Evolutionary conservation across 2,888 invertebrate species (phyloP), one percentile per base, ranked within the genome.

Genomic region (Cactoblastis cactorum): DNA sequence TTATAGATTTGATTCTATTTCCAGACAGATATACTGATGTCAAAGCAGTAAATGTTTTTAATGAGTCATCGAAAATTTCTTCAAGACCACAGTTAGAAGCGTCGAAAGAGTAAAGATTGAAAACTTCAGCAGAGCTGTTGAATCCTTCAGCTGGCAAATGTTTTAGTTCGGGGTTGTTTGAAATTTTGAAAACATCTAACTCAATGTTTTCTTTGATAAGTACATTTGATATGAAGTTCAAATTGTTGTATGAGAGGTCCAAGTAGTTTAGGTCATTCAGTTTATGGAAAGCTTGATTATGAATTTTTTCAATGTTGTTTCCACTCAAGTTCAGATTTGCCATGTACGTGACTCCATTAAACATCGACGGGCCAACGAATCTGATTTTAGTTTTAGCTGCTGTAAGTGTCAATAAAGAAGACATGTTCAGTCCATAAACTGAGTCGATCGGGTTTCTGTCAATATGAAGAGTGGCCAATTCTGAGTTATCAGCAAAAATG

Each of bases 11-110:
- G 52, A 91, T 91, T 62, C 90, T 91, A 69, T 96, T 96, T 66
- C 91, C 91, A 15, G 94, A 91, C 24, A 95, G 82, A 69, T 93
- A 92, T 43, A 95, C 80, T 1, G 91, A 92, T 1, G 92, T 91
- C 59, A 96, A 73, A 33, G 92, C 92, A 1, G 94, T 93, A 92
- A 96, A 94, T 1, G 93, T 92, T 58, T 92, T 91, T 69, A 96
- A 92, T 0, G 93, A 93, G 57, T 92, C 91, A 57, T 92, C 91
- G 39, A 90, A 90, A 50, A 94, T 82, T 53, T 90, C 90, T 45
- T 91, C 90, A 15, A 96, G 88, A 8, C 93, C 93, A 69, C 95
- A 96, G 69, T 93, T 92, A 2, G 94, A 93, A 15, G 95, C 93
- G 60, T 95, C 95, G 65, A 96, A 92, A 38, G 91, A 88, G 71